Evolutionary conservation across 2,888 invertebrate species (phyloP).

Genomic region (Danaus chrysippus): DNA sequence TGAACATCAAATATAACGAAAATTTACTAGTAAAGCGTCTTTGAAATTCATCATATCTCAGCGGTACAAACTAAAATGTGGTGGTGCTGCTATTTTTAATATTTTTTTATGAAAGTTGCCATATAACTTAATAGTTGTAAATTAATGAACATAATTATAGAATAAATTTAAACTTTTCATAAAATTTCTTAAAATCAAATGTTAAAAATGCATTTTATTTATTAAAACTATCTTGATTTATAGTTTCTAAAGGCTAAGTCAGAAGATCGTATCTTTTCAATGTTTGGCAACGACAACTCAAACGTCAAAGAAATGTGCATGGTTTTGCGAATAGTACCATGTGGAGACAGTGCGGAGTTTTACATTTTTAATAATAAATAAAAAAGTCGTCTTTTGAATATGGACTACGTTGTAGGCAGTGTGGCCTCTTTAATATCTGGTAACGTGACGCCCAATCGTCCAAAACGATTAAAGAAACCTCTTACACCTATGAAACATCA

Average conservation of each 20-base stretch:
- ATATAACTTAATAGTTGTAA: neutral
- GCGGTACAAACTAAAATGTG: slow-evolving; percentile 38
- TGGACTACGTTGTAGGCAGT: slow-evolving; percentile 79
- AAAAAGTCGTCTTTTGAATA: slow-evolving; percentile 31
- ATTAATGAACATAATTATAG: neutral
- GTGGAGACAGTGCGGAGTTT: slow-evolving; percentile 36
- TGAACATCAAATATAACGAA: slow-evolving; percentile 46
- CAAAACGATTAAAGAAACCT: slow-evolving; percentile 62
- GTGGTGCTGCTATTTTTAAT: neutral
- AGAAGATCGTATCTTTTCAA: too few relatives aligned
- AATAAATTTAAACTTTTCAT: neutral
- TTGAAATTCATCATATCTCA: slow-evolving; percentile 45
- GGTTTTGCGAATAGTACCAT: slow-evolving; percentile 41
- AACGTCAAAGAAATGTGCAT: slow-evolving; percentile 13
- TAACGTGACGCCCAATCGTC: slow-evolving; percentile 75
- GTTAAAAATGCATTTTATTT: too few relatives aligned
- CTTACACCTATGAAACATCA: slow-evolving; percentile 70
- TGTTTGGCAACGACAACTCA: slow-evolving; percentile 8
- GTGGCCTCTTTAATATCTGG: slow-evolving; percentile 80
- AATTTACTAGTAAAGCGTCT: slow-evolving; percentile 53
- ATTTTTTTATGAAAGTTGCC: slow-evolving; percentile 29
- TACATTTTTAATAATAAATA: neutral
- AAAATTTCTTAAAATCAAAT: neutral
- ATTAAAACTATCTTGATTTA: too few relatives aligned
- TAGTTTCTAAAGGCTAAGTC: too few relatives aligned